These are phyloP conservation scores for Exaiptasia diaphana DNA, from an alignment of 64 coral and sea anemone genomes.

Conservation along the genomic window DNA sequence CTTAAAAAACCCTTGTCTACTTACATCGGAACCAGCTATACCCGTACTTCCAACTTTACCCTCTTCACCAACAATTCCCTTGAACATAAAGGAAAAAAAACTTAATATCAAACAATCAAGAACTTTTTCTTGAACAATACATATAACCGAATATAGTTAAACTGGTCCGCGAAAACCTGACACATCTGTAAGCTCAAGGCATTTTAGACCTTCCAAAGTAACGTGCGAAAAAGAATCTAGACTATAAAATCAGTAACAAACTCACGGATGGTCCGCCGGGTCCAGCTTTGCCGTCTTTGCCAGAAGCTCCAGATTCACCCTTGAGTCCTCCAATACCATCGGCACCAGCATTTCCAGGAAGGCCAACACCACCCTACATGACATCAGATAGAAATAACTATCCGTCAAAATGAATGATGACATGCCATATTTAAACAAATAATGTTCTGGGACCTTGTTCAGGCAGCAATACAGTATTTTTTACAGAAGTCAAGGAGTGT, in stretches of 20 bases:
- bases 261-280: constrained; percentile 37
- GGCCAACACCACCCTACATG: constrained; percentile 18
- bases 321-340: constrained; percentile 6
- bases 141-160: too few relatives aligned
- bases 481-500: too few relatives aligned
- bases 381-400: neutral
- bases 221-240: too few relatives aligned
- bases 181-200: too few relatives aligned
- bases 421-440: too few relatives aligned
- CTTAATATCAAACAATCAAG: neutral
- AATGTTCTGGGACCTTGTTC: too few relatives aligned
- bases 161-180: too few relatives aligned
- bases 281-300: constrained; percentile 29
- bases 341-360: constrained; percentile 21
- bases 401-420: too few relatives aligned
- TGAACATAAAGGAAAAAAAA: neutral
- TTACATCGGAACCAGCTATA: neutral
- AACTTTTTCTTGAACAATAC: neutral
- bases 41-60: neutral
- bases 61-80: neutral
- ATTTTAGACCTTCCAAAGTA: too few relatives aligned
- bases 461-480: too few relatives aligned
- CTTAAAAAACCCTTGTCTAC: neutral
- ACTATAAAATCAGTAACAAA: too few relatives aligned
- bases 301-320: constrained; percentile 35